Evolutionary conservation across 2,113 vertebrate genomes (phyloP).

Genomic region (Strix aluco): DNA sequence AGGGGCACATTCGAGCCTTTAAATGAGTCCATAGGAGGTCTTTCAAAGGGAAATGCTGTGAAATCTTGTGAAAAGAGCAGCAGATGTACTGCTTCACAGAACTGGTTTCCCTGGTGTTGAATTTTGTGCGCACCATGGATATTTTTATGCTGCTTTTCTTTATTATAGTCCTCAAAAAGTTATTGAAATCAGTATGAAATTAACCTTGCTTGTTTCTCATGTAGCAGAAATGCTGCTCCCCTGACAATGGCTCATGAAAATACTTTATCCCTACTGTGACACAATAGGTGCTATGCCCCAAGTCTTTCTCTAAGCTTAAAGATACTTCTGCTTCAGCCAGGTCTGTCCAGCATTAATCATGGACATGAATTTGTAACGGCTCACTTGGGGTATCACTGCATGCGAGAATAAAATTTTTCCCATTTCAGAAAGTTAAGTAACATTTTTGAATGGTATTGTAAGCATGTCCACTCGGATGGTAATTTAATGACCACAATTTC

Average conservation of each 20-base stretch:
- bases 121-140: not conserved
- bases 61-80: constrained; percentile 56
- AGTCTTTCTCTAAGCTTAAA: constrained; percentile 30
- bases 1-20: not conserved
- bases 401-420: not conserved
- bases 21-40: constrained; percentile 50
- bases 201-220: constrained; percentile 60
- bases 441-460: constrained; percentile 49
- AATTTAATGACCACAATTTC: constrained; percentile 59
- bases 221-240: constrained; percentile 22
- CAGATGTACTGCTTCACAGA: constrained; percentile 18
- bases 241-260: constrained; percentile 41
- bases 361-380: not conserved
- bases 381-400: not conserved
- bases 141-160: constrained; percentile 59
- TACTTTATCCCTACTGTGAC: constrained; percentile 23
- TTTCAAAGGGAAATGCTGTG: constrained; percentile 54
- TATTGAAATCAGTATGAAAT: constrained; percentile 63
- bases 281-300: not conserved
- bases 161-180: constrained; percentile 37
- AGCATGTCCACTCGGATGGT: constrained; percentile 55
- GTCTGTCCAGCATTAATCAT: not conserved
- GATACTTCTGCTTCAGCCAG: not conserved
- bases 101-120: constrained; percentile 50
- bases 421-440: constrained; percentile 32